These are phyloP conservation scores for Achlya flavicornis DNA, from an alignment of 2,888 invertebrate genomes.

Conservation along the genomic window DNA sequence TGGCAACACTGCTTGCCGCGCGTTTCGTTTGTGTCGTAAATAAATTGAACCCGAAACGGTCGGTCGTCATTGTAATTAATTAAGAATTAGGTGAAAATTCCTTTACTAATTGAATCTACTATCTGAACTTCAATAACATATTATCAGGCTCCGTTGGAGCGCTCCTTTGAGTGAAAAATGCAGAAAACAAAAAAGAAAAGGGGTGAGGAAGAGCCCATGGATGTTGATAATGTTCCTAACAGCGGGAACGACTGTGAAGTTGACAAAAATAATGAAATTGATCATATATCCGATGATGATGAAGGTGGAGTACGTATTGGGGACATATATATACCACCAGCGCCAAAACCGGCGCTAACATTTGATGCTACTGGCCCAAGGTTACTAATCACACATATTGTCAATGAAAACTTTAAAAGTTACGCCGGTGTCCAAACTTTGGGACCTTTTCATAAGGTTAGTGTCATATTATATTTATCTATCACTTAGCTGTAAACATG, in stretches of 20 bases:
- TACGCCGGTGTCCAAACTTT: conserved; percentile 93
- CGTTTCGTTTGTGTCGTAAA: too few species aligned
- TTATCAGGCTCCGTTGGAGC: too few species aligned
- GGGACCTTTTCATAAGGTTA: conserved; percentile 98
- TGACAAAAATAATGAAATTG: conserved; percentile 56
- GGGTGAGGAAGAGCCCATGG: conserved; percentile 66
- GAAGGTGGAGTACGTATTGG: conserved; percentile 90
- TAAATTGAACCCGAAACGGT: too few species aligned
- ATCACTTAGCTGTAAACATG: neutral
- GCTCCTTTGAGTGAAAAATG: conserved; percentile 39
- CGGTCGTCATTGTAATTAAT: too few species aligned
- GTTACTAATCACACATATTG: conserved; percentile 95
- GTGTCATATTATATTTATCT: conserved; percentile 6
- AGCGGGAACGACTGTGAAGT: conserved; percentile 32
- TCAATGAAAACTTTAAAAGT: conserved; percentile 97
- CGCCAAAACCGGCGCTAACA: conserved; percentile 87
- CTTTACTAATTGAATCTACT: too few species aligned
- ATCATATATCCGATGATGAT: conserved; percentile 82
- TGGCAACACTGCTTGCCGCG: too few species aligned
- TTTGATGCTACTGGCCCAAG: conserved; percentile 91
- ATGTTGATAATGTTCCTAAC: conserved; percentile 57
- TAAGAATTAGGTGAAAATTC: too few species aligned
- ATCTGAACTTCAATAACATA: too few species aligned
- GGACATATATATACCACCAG: conserved; percentile 93
- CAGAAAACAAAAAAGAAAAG: conserved; percentile 58